These are phyloP conservation scores for Python bivittatus DNA, from an alignment of 2,113 vertebrate genomes.

Conservation along the genomic window DNA sequence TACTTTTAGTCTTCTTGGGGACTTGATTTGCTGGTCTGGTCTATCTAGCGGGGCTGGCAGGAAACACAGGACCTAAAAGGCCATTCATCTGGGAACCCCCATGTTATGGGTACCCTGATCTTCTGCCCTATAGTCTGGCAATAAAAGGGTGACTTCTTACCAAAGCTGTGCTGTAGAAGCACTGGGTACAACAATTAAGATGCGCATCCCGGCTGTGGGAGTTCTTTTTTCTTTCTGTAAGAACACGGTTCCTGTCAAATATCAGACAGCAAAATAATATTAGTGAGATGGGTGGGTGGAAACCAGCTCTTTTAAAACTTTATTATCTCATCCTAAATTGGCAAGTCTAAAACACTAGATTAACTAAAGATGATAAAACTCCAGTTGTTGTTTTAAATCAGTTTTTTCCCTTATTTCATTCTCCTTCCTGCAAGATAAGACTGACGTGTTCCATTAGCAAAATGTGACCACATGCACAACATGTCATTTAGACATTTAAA, in stretches of 20 bases:
- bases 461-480: not conserved
- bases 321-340: not conserved
- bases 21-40: too few relatives aligned
- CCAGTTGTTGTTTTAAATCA: not conserved
- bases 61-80: too few relatives aligned
- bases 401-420: not conserved
- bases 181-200: constrained; percentile 40
- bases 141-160: constrained; percentile 56
- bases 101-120: too few relatives aligned
- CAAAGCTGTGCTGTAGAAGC: constrained; percentile 52
- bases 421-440: not conserved
- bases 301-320: not conserved
- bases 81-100: too few relatives aligned
- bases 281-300: not conserved
- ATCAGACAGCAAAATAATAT: not conserved
- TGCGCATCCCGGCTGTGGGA: not conserved
- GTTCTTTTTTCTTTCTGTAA: constrained; percentile 62
- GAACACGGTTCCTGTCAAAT: constrained; percentile 65
- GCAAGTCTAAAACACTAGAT: not conserved
- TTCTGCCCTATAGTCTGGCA: not conserved
- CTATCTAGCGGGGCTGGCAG: too few relatives aligned
- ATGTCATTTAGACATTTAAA: not conserved
- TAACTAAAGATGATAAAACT: not conserved
- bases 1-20: too few relatives aligned
- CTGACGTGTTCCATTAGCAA: not conserved